These are phyloP conservation scores for Lagopus muta DNA, from an alignment of 2,113 vertebrate genomes.

Conservation along the genomic window DNA sequence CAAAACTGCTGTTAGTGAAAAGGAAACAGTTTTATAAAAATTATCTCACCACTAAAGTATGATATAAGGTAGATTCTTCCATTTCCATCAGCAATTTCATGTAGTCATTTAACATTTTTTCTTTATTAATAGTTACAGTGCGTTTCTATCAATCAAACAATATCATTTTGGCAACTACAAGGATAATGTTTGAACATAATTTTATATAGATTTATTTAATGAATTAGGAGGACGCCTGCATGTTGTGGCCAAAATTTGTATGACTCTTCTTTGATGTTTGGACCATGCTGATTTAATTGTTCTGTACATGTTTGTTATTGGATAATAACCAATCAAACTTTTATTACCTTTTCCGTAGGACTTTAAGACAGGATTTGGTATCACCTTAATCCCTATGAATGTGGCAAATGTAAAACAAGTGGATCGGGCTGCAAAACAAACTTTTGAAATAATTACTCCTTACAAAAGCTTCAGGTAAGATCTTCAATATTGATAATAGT, in stretches of 20 bases:
- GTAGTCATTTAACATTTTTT: background rate
- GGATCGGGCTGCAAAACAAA: constrained; percentile 83
- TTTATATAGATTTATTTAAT: background rate
- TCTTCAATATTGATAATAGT: background rate
- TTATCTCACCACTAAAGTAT: background rate
- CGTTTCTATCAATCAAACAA: background rate
- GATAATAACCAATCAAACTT: background rate
- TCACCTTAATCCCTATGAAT: constrained; percentile 89
- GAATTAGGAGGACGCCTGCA: background rate
- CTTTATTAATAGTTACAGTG: background rate
- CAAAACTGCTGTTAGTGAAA: background rate
- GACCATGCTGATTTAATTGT: background rate
- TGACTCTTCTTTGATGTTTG: background rate
- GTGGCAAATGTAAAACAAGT: constrained; percentile 88
- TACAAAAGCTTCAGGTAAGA: constrained; percentile 95
- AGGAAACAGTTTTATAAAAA: background rate
- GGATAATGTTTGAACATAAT: background rate
- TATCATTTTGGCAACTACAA: background rate
- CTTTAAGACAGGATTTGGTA: constrained; percentile 88
- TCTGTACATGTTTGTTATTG: background rate
- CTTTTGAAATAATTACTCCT: constrained; percentile 97
- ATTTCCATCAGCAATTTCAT: background rate
- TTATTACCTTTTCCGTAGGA: constrained; percentile 80
- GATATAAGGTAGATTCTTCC: background rate
- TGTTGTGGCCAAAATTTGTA: background rate